These are phyloP conservation scores for Lordiphosa stackelbergi DNA, from an alignment of 1,140 invertebrate species.

Conservation along the genomic window DNA sequence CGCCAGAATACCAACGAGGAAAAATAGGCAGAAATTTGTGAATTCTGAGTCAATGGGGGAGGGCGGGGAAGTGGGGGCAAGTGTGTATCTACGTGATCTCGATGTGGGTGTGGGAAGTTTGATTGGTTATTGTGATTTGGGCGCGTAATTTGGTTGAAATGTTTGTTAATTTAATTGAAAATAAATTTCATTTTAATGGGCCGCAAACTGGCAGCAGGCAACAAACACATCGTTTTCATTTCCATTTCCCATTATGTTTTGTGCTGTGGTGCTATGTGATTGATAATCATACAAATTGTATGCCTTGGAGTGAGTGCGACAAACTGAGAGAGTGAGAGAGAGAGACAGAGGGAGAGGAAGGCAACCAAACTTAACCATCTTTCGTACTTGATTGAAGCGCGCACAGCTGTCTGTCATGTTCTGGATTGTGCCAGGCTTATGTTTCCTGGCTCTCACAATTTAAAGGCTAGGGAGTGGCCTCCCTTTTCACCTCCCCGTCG, in stretches of 20 bases:
- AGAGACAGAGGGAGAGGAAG: background rate
- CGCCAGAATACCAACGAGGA: slow-evolving; percentile 34
- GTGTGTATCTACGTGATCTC: slow-evolving; percentile 23
- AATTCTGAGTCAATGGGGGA: slow-evolving; percentile 25
- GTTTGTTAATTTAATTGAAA: slow-evolving; percentile 44
- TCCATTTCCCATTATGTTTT: too few relatives aligned
- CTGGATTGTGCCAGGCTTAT: background rate
- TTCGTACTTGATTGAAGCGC: slow-evolving; percentile 4
- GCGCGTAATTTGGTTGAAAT: slow-evolving; percentile 38
- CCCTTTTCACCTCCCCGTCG: too few relatives aligned
- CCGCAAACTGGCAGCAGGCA: slow-evolving; percentile 28
- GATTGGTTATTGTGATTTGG: slow-evolving; percentile 34
- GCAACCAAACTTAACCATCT: slow-evolving; percentile 12
- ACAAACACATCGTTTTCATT: background rate
- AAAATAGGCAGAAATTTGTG: slow-evolving; percentile 56
- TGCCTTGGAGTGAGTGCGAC: background rate
- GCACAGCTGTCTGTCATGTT: slow-evolving; percentile 4
- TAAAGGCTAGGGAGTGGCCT: too few relatives aligned
- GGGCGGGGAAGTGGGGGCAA: slow-evolving; percentile 1
- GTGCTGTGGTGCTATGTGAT: too few relatives aligned
- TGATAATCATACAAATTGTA: too few relatives aligned
- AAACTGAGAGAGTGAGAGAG: too few relatives aligned
- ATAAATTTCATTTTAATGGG: slow-evolving; percentile 56
- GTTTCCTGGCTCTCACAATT: too few relatives aligned
- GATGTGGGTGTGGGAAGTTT: slow-evolving; percentile 15